Base-by-base conservation (phyloP, 2,797 vertebrate species). In the Macropodus opercularis region DNA sequence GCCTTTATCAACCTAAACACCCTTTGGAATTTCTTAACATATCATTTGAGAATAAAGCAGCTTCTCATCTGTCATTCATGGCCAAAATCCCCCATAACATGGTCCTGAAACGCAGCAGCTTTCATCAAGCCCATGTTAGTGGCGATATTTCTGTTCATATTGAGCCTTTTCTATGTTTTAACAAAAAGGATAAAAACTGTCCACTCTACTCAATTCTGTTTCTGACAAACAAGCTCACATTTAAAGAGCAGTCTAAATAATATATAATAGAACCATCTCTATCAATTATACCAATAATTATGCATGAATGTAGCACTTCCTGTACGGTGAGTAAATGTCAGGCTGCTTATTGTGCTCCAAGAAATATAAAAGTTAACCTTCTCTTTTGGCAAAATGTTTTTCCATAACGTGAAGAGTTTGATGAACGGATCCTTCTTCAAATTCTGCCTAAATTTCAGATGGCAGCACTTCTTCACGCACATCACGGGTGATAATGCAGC, bases 11-110 rank as follows among this genome's bases (percentile, higher is more conserved):
- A 63, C 51, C 58, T 59, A 57, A 80, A 50, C 54, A 72, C 48
- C 68, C 69, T 72, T 77, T 85, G 72, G 63, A 70, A 72, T 79
- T 72, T 63, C 68, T 79, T 72, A 82, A 69, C 75, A 52, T 84
- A 69, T 73, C 64, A 84, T 83, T 83, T 80, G 32, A 42, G 49
- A 23, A 63, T 58, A 71, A 79, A 70, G 50, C 59, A 7, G 9
- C 2, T 58, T 66, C 32, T 29, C 18, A 22, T 58, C 68, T 48
- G 55, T 63, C 73, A 67, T 36, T 72, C 51, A 55, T 21, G 50
- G 23, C 46, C 32, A 43, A 15, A 21, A 11, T 29, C 65, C 12
- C 12, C 49, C 60, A 66, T 53, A 70, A 62, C 62, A 32, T 18
- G n/a, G 12, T 40, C 35, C 35, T 35, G 12, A 65, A 63, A 55